phyloP scores from a whole-genome alignment of 2,888 invertebrate species.

The Seira sanloemensis region DNA sequence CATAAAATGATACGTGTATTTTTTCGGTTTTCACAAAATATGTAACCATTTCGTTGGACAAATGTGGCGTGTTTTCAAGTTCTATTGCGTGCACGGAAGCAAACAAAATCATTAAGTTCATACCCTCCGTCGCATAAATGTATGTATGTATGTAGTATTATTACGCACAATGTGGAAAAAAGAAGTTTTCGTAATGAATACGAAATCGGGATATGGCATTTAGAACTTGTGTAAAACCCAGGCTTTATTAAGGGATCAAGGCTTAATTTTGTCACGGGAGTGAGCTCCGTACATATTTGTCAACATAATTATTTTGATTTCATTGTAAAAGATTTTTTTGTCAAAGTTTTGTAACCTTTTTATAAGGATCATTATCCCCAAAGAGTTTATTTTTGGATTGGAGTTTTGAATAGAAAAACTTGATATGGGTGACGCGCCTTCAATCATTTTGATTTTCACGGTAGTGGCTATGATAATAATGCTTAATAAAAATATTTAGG shows the following conservation, averaged over 20 bases:
- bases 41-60: constrained; percentile 42
- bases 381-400: neutral
- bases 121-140: neutral
- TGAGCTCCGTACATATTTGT: constrained; percentile 12
- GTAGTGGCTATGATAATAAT: neutral
- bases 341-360: constrained; percentile 21
- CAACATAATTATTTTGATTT: constrained; percentile 35
- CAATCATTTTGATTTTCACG: constrained; percentile 1
- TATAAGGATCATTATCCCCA: neutral
- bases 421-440: neutral
- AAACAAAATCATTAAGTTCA: constrained; percentile 61
- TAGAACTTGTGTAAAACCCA: no score
- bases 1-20: no score
- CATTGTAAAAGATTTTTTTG: neutral
- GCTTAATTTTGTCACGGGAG: neutral
- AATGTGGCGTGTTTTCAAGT: no score
- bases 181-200: no score
- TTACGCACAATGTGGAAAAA: neutral
- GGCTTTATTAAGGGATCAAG: neutral
- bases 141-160: neutral
- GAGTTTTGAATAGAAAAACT: neutral
- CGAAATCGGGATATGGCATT: no score
- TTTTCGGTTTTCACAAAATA: constrained; percentile 59
- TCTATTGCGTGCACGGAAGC: constrained; percentile 43
- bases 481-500: neutral